These are phyloP conservation scores for Pterocles orientalis DNA, from an alignment of 2,113 vertebrate species.

Conservation along the genomic window DNA sequence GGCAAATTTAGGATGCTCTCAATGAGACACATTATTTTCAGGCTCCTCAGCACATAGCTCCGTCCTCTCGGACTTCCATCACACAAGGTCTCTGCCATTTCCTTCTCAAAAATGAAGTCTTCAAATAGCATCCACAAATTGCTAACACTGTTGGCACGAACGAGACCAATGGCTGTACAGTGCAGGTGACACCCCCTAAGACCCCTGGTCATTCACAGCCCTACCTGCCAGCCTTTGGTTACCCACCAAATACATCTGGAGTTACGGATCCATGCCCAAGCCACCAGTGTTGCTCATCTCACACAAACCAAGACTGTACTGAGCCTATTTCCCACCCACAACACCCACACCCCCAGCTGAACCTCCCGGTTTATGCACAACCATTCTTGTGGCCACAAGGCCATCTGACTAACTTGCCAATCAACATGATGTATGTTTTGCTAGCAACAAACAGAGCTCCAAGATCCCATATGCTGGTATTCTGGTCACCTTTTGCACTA, in stretches of 20 bases:
- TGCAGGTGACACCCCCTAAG: neutral
- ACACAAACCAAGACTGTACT: neutral
- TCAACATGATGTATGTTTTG: neutral
- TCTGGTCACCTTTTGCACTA: neutral
- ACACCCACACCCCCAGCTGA: neutral
- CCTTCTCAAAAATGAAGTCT: neutral
- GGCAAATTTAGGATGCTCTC: neutral
- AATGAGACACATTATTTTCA: neutral
- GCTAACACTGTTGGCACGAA: neutral
- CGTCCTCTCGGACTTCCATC: neutral
- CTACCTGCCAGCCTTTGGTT: neutral
- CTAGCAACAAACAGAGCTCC: neutral
- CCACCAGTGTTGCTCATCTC: neutral
- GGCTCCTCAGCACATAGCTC: neutral
- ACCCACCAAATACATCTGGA: neutral
- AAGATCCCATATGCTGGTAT: neutral
- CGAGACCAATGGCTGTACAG: neutral
- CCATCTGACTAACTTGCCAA: neutral
- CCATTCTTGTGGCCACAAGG: neutral
- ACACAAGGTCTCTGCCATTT: neutral
- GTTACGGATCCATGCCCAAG: neutral
- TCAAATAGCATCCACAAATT: neutral
- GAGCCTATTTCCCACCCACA: neutral
- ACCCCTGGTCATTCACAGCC: neutral
- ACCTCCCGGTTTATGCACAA: neutral